These are phyloP conservation scores for Coptodon rendalli DNA, from an alignment of 2,113 vertebrate genomes.

Conservation along the genomic window DNA sequence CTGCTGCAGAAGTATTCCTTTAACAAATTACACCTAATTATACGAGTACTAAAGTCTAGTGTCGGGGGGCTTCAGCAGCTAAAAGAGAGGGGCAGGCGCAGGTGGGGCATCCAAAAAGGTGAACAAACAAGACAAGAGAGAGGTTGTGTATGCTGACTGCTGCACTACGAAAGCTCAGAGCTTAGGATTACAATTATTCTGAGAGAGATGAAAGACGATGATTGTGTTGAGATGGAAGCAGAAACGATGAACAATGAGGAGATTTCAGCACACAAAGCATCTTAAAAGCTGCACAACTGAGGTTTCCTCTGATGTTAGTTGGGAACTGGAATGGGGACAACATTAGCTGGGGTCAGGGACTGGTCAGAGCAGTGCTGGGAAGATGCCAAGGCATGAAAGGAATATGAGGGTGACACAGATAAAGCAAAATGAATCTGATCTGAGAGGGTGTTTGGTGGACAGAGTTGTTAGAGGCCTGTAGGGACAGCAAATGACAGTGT, in stretches of 20 bases:
- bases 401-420: conserved; percentile 10
- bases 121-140: not conserved
- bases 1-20: not conserved
- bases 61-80: not conserved
- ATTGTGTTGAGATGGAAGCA: not conserved
- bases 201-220: not conserved
- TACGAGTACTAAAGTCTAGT: conserved; percentile 10
- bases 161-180: not conserved
- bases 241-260: not conserved
- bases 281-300: not conserved
- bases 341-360: conserved; percentile 7
- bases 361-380: conserved; percentile 11
- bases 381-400: conserved; percentile 27
- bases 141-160: not conserved
- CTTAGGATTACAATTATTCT: not conserved
- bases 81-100: not conserved
- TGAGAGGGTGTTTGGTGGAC: not conserved
- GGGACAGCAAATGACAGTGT: not conserved
- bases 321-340: conserved; percentile 5
- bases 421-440: conserved; percentile 5
- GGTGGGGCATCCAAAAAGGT: not conserved
- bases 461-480: not conserved
- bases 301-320: not conserved
- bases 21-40: conserved; percentile 50
- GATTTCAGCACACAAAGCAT: not conserved